Evolutionary conservation across 1,140 invertebrate species (phyloP), one percentile per base, ranked within the genome.

Genomic region (Lepidurus couesii): DNA sequence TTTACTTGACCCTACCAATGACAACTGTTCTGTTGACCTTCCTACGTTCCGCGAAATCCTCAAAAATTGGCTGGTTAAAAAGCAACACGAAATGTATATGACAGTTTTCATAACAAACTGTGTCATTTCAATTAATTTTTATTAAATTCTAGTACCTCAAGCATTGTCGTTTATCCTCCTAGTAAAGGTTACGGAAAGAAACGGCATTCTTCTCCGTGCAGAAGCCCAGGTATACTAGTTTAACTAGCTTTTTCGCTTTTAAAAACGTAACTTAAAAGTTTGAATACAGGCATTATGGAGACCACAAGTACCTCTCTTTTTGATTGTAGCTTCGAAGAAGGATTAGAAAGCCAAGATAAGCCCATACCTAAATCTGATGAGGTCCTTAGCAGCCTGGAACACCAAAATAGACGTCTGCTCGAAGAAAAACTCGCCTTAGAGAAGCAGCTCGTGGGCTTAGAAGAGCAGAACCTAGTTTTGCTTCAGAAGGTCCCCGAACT

Each of bases 1-100:
- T n/a, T 65, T 65, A 65, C 53, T 65, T 65, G 53, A 65, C 21
- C 53, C 53, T 21, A 65, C 53, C 13, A 65, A 65, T 65, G 53
- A 65, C 53, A 65, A 65, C 53, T 65, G 53, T 65, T n/a, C 53
- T 7, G 53, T 65, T 13, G 53, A 65, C 21, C 53, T 65, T 21
- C 53, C 53, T 1, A 21, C 53, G 13, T 65, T 65, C 9, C 53
- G 53, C 53, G 53, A 65, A 21, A 65, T 21, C 7, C 53, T 65
- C 6, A 13, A 65, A 16, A 65, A 65, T 21, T 65, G 53, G 53
- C 53, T 65, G 1, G 13, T 21, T 7, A 65, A 11, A 65, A 65
- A 65, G 13, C 53, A 65, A 7, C 53, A 65, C 13, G 53, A 65
- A 65, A 65, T 7, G 53, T 65, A 65, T 65, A 16, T 7, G 21